Percentiles rank a stretch among this genome's conserved stretches.
These are phyloP conservation scores for Neomonachus schauinslandi DNA, from an alignment of 2,113 vertebrate species.

Conservation along the genomic window DNA sequence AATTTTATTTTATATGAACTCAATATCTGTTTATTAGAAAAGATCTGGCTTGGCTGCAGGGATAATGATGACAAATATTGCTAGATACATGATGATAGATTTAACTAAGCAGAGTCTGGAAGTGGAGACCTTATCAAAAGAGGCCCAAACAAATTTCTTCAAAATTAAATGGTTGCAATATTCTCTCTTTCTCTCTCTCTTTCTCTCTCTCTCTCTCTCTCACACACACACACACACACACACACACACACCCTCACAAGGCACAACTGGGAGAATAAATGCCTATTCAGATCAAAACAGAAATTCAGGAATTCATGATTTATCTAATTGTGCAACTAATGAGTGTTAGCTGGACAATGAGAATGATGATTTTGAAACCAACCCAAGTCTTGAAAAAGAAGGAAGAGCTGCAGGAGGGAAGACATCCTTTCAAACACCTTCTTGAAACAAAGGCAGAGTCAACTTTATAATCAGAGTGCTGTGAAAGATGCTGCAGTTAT, in stretches of 20 bases:
- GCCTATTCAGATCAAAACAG: not conserved
- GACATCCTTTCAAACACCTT: not conserved
- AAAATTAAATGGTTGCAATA: conserved; percentile 35
- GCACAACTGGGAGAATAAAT: not conserved
- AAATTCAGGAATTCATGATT: not conserved
- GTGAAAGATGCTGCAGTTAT: not conserved
- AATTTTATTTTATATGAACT: conserved; percentile 59
- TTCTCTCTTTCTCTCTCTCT: not conserved
- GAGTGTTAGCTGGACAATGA: not conserved
- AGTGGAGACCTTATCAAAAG: conserved; percentile 9
- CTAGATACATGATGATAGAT: not conserved
- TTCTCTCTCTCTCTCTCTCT: no score
- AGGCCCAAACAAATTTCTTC: conserved; percentile 1
- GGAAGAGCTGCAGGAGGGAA: not conserved
- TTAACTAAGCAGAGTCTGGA: not conserved
- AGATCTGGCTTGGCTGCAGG: not conserved
- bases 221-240: not conserved
- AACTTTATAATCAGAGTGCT: not conserved
- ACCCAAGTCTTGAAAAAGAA: not conserved
- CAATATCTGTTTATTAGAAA: conserved; percentile 61
- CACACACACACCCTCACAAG: not conserved
- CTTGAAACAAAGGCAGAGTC: not conserved
- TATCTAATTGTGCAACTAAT: not conserved
- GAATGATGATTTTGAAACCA: not conserved
- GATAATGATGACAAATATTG: conserved; percentile 43